Evolutionary conservation across 2,888 invertebrate genomes (phyloP), one percentile per base, ranked within the genome.

Genomic region (Unio delphinus): DNA sequence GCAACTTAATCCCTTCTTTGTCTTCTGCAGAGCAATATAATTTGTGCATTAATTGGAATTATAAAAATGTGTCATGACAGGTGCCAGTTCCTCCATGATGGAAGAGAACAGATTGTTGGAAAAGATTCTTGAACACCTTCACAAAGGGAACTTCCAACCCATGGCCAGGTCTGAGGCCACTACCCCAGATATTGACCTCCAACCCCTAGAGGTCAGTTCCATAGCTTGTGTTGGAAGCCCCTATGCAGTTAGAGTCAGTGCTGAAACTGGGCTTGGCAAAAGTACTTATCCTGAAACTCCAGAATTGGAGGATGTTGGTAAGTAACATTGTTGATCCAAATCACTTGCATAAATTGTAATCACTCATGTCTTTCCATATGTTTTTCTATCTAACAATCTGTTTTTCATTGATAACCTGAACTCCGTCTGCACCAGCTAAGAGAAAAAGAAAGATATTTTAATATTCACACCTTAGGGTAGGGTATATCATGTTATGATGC

Each of bases 51-150:
- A n/a, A 18, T n/a, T 56, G 7, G 11, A 67, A 28, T 23, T 15
- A 57, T 26, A 63, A 28, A 20, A 26, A 56, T 1, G 45, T 23
- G 60, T 55, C 7, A 65, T 70, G 70, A 4, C 72, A 86, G 87
- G 78, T 57, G 85, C 86, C 7, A 85, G 85, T 64, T 87, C 86
- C 4, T 83, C 85, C 60, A 81, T 86, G 68, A 56, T 83, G 64
- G 84, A 84, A 59, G 82, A 83, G 20, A 79, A 75, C 61, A 81
- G 79, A 66, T 70, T 86, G 1, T 60, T 86, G 30, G 86, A 87
- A 59, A 76, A 76, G 55, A 80, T 87, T 34, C 73, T 87, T 17
- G 73, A 80, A 62, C 85, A 87, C 64, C 80, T 87, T 34, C 87
- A 86, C 68, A 76, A 78, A 45, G 87, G 86, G 8, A 86, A 85